These are phyloP conservation scores for Aphaenogaster ashmeadi DNA, from an alignment of 1,140 invertebrate species.

Conservation along the genomic window DNA sequence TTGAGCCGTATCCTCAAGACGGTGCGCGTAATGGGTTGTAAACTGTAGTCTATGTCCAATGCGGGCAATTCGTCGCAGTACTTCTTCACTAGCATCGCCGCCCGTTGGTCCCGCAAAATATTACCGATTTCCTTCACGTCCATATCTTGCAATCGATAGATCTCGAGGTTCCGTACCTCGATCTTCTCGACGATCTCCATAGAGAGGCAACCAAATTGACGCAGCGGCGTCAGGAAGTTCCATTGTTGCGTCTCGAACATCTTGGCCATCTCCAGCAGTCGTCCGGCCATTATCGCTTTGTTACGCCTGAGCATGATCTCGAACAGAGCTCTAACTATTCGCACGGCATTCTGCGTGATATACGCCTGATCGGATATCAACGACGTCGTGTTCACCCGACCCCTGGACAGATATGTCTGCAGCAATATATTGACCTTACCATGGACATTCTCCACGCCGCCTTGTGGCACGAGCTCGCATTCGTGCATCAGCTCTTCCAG, in stretches of 20 bases:
- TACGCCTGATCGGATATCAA: slow-evolving; percentile 97
- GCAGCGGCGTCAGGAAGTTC: slow-evolving; percentile 94
- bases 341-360: slow-evolving; percentile 96
- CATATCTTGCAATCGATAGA: slow-evolving; percentile 95
- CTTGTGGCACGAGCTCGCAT: slow-evolving; percentile 92
- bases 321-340: slow-evolving; percentile 97
- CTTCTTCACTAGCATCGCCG: slow-evolving; percentile 93
- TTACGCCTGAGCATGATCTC: slow-evolving; percentile 97
- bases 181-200: slow-evolving; percentile 94
- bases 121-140: slow-evolving; percentile 94
- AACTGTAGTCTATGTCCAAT: slow-evolving; percentile 93
- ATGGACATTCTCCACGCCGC: slow-evolving; percentile 95
- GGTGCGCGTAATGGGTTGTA: slow-evolving; percentile 98
- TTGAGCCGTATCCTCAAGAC: slow-evolving; percentile 95
- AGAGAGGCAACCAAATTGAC: slow-evolving; percentile 94
- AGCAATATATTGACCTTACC: slow-evolving; percentile 99
- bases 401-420: slow-evolving; percentile 96
- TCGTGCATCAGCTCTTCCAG: slow-evolving; percentile 92
- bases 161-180: slow-evolving; percentile 91
- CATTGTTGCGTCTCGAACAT: slow-evolving; percentile 97
- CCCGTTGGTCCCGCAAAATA: slow-evolving; percentile 92
- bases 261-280: slow-evolving; percentile 94
- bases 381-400: slow-evolving; percentile 94
- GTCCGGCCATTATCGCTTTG: slow-evolving; percentile 95
- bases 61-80: slow-evolving; percentile 95